A percentile compares a stretch with the other conserved stretches of the same genome.
These are phyloP conservation scores for Drosophila pegasa DNA, from an alignment of 2,888 invertebrate species.

Conservation along the genomic window DNA sequence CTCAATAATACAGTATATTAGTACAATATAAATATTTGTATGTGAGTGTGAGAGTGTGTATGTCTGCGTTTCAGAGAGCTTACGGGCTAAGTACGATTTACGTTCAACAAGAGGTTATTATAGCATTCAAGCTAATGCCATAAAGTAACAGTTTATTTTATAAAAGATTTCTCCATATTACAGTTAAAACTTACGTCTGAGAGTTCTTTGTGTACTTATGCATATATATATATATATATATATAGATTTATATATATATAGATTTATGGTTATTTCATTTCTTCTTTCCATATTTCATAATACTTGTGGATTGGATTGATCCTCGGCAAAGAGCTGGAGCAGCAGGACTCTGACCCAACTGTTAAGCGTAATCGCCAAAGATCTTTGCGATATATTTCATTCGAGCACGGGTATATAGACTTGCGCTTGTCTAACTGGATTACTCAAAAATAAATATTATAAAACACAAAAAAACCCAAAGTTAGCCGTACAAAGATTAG, in stretches of 20 bases:
- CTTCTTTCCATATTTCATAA: slow-evolving; percentile 19
- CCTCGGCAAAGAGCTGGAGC: slow-evolving; percentile 12
- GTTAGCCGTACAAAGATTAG: too few relatives aligned
- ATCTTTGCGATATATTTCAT: slow-evolving; percentile 32
- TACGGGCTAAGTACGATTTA: slow-evolving; percentile 71
- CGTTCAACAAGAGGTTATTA: slow-evolving; percentile 79
- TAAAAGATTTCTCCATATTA: slow-evolving; percentile 66
- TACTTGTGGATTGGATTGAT: slow-evolving; percentile 27
- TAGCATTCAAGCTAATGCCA: slow-evolving; percentile 70
- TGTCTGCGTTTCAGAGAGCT: slow-evolving; percentile 47
- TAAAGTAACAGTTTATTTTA: slow-evolving; percentile 72
- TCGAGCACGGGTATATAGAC: slow-evolving; percentile 17
- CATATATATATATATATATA: background rate
- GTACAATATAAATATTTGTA: slow-evolving; percentile 57
- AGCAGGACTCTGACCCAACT: background rate
- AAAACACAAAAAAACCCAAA: too few relatives aligned
- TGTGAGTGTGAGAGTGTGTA: background rate
- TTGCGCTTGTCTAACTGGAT: slow-evolving; percentile 5
- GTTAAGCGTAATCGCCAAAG: slow-evolving; percentile 39
- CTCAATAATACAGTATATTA: slow-evolving; percentile 52
- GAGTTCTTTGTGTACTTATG: slow-evolving; percentile 60
- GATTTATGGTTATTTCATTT: slow-evolving; percentile 40
- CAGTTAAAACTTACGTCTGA: slow-evolving; percentile 77
- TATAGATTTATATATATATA: background rate
- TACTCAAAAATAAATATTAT: background rate